Evolutionary conservation across 1,140 invertebrate genomes (phyloP), one percentile per base, ranked within the genome.

Genomic region (Bombus confusus): DNA sequence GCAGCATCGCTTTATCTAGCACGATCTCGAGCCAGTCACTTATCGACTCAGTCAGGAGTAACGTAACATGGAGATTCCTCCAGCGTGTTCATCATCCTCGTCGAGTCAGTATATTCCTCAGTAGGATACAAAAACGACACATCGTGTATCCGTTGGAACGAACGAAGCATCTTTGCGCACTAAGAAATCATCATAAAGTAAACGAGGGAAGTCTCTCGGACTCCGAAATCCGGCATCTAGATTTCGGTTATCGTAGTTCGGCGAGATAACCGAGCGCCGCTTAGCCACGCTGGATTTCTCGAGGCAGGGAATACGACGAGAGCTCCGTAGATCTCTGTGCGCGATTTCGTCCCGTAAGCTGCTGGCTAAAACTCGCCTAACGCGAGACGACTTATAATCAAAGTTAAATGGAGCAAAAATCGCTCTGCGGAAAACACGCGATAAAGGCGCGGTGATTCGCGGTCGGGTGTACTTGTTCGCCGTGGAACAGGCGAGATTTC

Each of bases 331-430:
- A 90, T 90, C 82, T 78, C 71, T 79, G 64, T 57, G 72, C 72
- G 79, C 74, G 88, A 90, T 90, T 87, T 62, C 76, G 68, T 71
- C 83, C 85, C 76, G 87, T 86, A 87, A 90, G 72, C 88, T 81
- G 80, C 41, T 64, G 79, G 69, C 78, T 90, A 81, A 87, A 87
- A 83, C 82, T 87, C 86, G 89, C 72, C 81, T 90, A 90, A 90
- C 66, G 71, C 86, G 82, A 85, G 83, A 87, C 83, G 88, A 86
- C 79, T 90, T 83, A 81, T 90, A 90, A 90, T 88, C 89, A 88
- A 84, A 86, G 88, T 90, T 88, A 90, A 90, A 90, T 86, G 86
- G 80, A 81, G 86, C 88, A 90, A 90, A 90, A 90, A 90, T 90
- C 83, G 88, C 68, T 87, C 62, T 66, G 68, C 86, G 69, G 79